Conservation (phyloP, 92 coral and sea anemone species). For the Phenganax stokvisi region DNA sequence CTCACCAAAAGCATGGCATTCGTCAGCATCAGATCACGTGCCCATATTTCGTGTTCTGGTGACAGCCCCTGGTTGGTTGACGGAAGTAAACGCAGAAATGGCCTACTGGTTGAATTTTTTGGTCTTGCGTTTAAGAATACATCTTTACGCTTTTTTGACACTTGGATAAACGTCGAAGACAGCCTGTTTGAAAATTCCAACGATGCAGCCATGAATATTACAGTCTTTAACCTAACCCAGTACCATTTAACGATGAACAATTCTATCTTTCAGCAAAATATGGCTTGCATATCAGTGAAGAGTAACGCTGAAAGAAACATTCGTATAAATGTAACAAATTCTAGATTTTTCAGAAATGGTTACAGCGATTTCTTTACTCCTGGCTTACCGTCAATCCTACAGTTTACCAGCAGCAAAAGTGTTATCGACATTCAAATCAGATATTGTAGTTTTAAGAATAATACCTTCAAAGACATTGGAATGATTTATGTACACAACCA, state of each 20-base stretch:
- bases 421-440: constrained; percentile 19
- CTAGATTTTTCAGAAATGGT: constrained; percentile 36
- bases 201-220: constrained; percentile 11
- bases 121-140: constrained; percentile 35
- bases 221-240: constrained; percentile 1
- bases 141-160: constrained; percentile 39
- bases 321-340: constrained; percentile 11
- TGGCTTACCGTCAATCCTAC: constrained; percentile 2
- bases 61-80: constrained; percentile 27
- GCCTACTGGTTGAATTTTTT: constrained; percentile 14
- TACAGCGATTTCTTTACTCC: background rate
- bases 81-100: constrained; percentile 9
- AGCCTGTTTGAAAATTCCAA: constrained; percentile 15
- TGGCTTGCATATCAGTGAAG: constrained; percentile 27
- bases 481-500: constrained; percentile 25
- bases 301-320: background rate
- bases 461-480: constrained; percentile 3
- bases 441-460: constrained; percentile 26
- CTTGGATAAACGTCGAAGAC: constrained; percentile 9
- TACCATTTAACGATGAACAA: constrained; percentile 11
- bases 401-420: background rate
- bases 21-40: constrained; percentile 29
- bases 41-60: constrained; percentile 15
- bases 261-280: constrained; percentile 24
- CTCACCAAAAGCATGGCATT: constrained; percentile 31